phyloP scores from a whole-genome alignment of 2,888 invertebrate species.

The Drosophila quinaria region DNA sequence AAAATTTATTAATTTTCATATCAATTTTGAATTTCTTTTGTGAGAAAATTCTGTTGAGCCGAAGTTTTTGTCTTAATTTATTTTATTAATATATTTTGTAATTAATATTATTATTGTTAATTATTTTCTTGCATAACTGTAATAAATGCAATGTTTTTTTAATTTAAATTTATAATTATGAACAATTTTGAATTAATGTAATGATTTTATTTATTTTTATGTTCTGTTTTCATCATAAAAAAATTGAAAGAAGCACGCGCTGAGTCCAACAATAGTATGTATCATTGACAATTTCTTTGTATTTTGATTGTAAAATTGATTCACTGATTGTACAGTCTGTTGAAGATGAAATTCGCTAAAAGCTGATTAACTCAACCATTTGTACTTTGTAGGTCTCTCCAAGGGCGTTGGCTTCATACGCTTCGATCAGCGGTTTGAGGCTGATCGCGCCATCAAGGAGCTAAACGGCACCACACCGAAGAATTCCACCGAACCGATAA shows the following conservation, averaged over 20 bases:
- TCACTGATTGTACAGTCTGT: neutral
- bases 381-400: slow-evolving; percentile 89
- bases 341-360: neutral
- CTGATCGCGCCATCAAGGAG: slow-evolving; percentile 96
- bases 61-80: no score
- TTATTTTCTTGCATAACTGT: neutral
- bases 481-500: slow-evolving; percentile 95
- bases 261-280: slow-evolving; percentile 46
- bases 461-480: slow-evolving; percentile 96
- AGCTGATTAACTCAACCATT: neutral
- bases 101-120: neutral
- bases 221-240: slow-evolving; percentile 10
- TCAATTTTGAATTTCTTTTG: neutral
- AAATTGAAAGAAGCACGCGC: slow-evolving; percentile 33
- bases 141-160: neutral
- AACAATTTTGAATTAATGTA: slow-evolving; percentile 33
- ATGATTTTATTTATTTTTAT: slow-evolving; percentile 17
- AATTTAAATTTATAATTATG: slow-evolving; percentile 20
- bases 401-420: slow-evolving; percentile 98
- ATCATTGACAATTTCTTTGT: slow-evolving; percentile 20
- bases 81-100: neutral
- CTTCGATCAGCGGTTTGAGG: slow-evolving; percentile 96
- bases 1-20: neutral
- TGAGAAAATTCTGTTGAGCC: no score
- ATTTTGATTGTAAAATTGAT: slow-evolving; percentile 6